Percentiles rank a stretch among this genome's conserved stretches.
These are phyloP conservation scores for Pangasius djambal DNA, from an alignment of 2,797 vertebrate species.

Conservation along the genomic window DNA sequence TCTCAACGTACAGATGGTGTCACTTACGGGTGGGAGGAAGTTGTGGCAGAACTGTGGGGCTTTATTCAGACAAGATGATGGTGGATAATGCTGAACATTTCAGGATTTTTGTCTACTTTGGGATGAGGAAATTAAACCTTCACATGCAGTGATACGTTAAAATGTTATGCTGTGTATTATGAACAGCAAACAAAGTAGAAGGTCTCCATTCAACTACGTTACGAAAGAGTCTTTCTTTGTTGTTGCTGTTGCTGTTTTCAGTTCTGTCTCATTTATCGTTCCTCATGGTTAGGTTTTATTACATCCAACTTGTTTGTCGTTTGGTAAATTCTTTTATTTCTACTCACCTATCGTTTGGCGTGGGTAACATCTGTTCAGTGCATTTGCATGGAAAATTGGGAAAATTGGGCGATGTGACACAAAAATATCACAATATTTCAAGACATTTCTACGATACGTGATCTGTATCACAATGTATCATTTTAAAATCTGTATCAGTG, in stretches of 20 bases:
- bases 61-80: background rate
- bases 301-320: background rate
- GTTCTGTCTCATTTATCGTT: background rate
- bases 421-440: background rate
- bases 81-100: background rate
- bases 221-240: background rate
- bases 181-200: background rate
- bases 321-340: background rate
- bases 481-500: too few relatives aligned
- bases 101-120: background rate
- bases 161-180: background rate
- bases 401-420: background rate
- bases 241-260: background rate
- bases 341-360: background rate
- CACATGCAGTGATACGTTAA: background rate
- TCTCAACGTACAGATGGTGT: slow-evolving; percentile 42
- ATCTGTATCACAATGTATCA: fast-evolving
- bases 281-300: background rate
- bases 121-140: background rate
- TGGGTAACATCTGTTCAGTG: background rate
- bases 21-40: slow-evolving; percentile 15
- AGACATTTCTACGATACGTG: background rate
- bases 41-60: background rate
- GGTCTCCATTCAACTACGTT: background rate
- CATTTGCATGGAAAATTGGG: background rate